Evolutionary conservation across 53 echinoderm and acorn worm species (phyloP).

Genomic region (Arbacia lixula): DNA sequence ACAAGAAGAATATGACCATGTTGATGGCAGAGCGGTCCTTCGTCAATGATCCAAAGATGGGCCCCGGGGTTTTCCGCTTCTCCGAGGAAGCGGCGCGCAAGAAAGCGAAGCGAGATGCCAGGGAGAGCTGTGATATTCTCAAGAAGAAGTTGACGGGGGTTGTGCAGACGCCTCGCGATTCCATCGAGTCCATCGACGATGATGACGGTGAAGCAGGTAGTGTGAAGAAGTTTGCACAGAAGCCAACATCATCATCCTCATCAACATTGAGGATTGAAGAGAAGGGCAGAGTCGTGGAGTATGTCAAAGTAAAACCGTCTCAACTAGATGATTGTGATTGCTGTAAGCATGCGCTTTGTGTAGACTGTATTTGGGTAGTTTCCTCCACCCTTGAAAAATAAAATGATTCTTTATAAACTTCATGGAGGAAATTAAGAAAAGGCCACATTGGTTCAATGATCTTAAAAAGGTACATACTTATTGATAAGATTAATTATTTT

Average conservation of each 20-base stretch:
- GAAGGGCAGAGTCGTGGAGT: conserved; percentile 4
- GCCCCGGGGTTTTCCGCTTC: conserved; percentile 1
- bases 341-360: conserved; percentile 18
- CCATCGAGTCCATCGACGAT: conserved; percentile 3
- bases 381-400: no score
- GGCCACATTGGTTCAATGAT: no score
- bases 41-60: conserved; percentile 1
- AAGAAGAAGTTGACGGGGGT: conserved; percentile 1
- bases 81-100: background rate
- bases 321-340: conserved; percentile 5
- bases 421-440: no score
- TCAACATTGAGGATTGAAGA: conserved; percentile 4
- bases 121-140: conserved; percentile 6
- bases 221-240: background rate
- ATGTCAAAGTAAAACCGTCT: conserved; percentile 5
- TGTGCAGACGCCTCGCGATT: background rate
- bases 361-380: conserved; percentile 32
- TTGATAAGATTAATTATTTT: no score
- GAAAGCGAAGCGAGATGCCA: background rate
- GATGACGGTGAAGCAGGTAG: background rate
- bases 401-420: no score
- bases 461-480: no score
- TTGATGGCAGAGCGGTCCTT: conserved; percentile 11
- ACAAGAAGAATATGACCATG: conserved; percentile 16
- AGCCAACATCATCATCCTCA: background rate